Evolutionary conservation across 2,888 invertebrate species (phyloP).

Genomic region (Spodoptera littoralis): DNA sequence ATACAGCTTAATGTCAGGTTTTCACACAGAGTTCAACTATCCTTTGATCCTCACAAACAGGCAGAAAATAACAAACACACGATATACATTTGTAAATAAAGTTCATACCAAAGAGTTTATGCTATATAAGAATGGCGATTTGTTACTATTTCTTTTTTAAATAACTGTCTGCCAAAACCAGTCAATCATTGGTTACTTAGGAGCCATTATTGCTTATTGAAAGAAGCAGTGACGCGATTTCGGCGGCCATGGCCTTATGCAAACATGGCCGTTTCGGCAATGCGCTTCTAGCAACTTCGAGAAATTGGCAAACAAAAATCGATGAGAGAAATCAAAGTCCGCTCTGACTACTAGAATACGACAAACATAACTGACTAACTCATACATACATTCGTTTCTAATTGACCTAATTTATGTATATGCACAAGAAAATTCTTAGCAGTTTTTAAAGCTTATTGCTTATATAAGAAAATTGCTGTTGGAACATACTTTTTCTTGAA

Average conservation of each 20-base stretch:
- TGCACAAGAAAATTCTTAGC: no score
- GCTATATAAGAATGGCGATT: not conserved
- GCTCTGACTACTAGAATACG: not conserved
- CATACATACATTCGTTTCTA: no score
- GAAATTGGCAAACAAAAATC: conserved; percentile 60
- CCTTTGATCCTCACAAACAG: no score
- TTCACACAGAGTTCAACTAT: no score
- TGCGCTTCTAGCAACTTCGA: conserved; percentile 51
- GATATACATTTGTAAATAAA: no score
- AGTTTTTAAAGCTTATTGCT: conserved; percentile 7
- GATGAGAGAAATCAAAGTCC: conserved; percentile 51
- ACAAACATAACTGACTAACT: no score
- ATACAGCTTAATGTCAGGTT: no score
- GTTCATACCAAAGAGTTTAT: not conserved
- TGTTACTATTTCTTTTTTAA: conserved; percentile 11
- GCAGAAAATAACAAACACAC: no score
- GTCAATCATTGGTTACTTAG: conserved; percentile 53
- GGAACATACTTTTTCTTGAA: conserved; percentile 3
- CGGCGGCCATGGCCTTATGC: conserved; percentile 68
- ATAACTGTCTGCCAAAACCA: conserved; percentile 14
- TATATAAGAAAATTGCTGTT: conserved; percentile 16
- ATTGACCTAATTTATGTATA: no score
- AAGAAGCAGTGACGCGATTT: conserved; percentile 60
- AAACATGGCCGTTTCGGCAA: conserved; percentile 65
- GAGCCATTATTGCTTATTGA: conserved; percentile 56